Conservation (phyloP, 2,797 vertebrate genomes). For the Botia kubotai region DNA sequence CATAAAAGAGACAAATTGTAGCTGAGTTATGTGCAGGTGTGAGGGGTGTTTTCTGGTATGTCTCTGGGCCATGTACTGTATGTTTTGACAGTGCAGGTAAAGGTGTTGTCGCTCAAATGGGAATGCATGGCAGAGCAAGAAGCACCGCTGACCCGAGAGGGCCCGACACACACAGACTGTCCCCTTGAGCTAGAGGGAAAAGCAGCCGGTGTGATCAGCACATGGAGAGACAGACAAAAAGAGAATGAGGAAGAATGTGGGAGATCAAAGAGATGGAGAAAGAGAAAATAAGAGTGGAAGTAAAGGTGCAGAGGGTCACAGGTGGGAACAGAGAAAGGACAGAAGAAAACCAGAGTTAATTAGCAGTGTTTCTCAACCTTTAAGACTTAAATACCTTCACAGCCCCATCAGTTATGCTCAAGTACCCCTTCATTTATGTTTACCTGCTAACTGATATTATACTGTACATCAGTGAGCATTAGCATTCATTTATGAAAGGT, state of each 20-base stretch:
- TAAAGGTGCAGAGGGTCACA: conserved; percentile 12
- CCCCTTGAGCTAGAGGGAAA: conserved; percentile 64
- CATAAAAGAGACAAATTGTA: conserved; percentile 83
- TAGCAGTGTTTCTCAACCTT: neutral
- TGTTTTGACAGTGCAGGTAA: conserved; percentile 28
- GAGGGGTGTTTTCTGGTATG: conserved; percentile 40
- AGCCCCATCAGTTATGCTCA: no score
- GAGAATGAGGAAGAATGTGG: neutral
- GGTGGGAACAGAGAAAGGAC: neutral
- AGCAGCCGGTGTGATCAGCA: conserved; percentile 40
- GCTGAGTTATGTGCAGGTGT: conserved; percentile 78
- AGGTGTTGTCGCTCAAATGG: conserved; percentile 14
- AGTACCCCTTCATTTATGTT: no score
- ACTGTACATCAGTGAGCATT: no score
- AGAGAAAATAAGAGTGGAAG: conserved; percentile 24
- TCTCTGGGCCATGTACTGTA: conserved; percentile 30
- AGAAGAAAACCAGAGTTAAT: neutral
- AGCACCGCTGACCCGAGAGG: conserved; percentile 67
- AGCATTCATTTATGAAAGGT: no score
- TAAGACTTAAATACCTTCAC: no score
- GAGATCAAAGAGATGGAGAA: neutral
- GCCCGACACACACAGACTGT: conserved; percentile 67
- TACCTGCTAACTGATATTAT: no score
- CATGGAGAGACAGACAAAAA: conserved; percentile 9
- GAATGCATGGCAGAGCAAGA: conserved; percentile 31